Base-by-base conservation (phyloP, 2,113 vertebrate genomes). In the Syngnathoides biaculeatus region DNA sequence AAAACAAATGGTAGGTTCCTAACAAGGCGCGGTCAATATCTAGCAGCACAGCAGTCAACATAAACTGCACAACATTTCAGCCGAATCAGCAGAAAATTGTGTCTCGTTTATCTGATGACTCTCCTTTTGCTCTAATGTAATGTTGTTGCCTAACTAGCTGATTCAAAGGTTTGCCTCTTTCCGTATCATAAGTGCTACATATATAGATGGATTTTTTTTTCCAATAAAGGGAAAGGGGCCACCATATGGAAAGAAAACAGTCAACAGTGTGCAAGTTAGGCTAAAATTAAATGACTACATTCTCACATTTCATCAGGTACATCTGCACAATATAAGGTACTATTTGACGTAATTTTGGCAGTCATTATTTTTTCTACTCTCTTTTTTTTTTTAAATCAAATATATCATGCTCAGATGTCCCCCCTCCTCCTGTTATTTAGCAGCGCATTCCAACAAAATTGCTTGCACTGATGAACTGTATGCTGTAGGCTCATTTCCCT, bases 11-110 rank as follows among this genome's bases (percentile, higher is more conserved):
- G 55, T 47, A 22, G 64, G 63, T 59, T 64, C 73, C 64, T 72
- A 70, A 71, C 77, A 73, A 58, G 65, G 77, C 17, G 35, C 66
- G 76, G 79, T 80, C 73, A 73, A 77, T 69, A 82, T 83, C 71
- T 74, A 81, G 52, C 48, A 22, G 59, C 4, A 22, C 71, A 64
- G 20, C 8, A 6, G 63, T 50, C 0, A 38, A 64, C 61, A 66
- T 55, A 79, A 73, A 27, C 26, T 58, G 60, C 43, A 56, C 68
- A 42, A 45, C 30, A 27, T 63, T 69, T 79, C 50, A 43, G 67
- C 78, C 80, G 77, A 79, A 61, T 84, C 71, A 77, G 79, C 78
- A 75, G 50, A 61, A 27, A 30, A 43, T 14, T 68, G 62, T 61
- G 27, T 62, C 52, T 9, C 8, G 20, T 8, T 57, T 59, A 58